Base-by-base conservation (phyloP, 2,888 invertebrate genomes). In the Ommatoiulus sabulosus region DNA sequence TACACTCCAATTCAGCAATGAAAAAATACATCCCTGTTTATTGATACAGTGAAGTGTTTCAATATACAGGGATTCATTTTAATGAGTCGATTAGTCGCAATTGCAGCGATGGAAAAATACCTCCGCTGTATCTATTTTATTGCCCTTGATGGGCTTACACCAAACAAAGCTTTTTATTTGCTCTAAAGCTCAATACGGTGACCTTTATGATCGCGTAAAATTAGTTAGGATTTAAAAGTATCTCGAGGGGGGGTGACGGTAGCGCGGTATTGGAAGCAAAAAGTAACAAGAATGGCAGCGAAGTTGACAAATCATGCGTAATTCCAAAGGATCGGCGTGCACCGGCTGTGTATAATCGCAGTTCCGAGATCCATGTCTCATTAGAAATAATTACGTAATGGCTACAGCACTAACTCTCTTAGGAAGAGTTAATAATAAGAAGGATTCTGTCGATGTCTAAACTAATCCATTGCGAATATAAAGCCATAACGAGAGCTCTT, bases 361-460 rank as follows among this genome's bases (percentile, higher is more conserved):
- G 80, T 80, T 80, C 80, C 80, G 20, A 24, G 35, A 35, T 80
- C 35, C 80, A 6, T 35, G 80, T 35, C 80, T 80, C 80, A 80
- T 80, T 80, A 80, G 35, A 80, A 80, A 80, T 80, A 80, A 80
- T 80, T 80, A 35, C 35, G 80, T 10, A 35, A 80, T 80, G 24
- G 6, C 35, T 80, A 24, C 24, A 80, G 80, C 20, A 35, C 80
- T 80, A 80, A 80, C 10, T 80, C 80, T 80, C 24, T 35, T 80
- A 80, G 20, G 35, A 80, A 10, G 80, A 35, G 80, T 80, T 80
- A 80, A 80, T 57, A 57, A 57, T 20, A 80, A 80, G 20, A 80
- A 20, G 24, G 80, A 80, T 80, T 80, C 80, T 35, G 80, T 80
- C 80, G 4, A 80, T 35, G 80, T 12, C 12, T 80, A 35, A 80